A percentile compares a stretch with the other conserved stretches of the same genome.
phyloP scores from a whole-genome alignment of 1,140 invertebrate species.

The Scaptodrosophila lebanonensis region DNA sequence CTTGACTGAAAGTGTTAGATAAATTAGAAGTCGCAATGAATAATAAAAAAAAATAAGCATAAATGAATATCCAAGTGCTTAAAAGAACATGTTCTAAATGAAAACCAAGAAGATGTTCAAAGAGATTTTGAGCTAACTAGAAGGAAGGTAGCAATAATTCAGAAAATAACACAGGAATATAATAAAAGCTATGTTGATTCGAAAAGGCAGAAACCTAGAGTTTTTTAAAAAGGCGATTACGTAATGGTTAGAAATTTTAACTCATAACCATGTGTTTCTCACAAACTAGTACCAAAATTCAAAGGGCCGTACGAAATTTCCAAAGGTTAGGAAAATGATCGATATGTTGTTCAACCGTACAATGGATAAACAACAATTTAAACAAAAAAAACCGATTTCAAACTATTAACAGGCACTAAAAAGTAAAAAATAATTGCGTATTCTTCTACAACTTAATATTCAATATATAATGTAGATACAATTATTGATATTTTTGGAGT shows the following conservation, averaged over 20 bases:
- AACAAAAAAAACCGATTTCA: too few relatives aligned
- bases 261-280: too few relatives aligned
- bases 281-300: too few relatives aligned
- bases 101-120: not conserved
- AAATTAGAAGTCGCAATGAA: conserved; percentile 48
- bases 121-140: conserved; percentile 3
- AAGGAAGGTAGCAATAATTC: not conserved
- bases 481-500: too few relatives aligned
- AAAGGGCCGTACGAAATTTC: too few relatives aligned
- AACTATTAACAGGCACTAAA: too few relatives aligned
- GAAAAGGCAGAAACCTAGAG: not conserved
- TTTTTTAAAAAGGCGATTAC: conserved; percentile 31
- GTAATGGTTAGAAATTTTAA: too few relatives aligned
- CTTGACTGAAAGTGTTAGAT: conserved; percentile 30
- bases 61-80: conserved; percentile 21
- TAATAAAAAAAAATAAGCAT: conserved; percentile 39
- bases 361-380: too few relatives aligned
- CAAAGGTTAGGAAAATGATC: conserved; percentile 24
- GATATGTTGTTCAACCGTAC: too few relatives aligned
- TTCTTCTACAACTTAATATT: too few relatives aligned
- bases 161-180: conserved; percentile 7
- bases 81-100: conserved; percentile 1
- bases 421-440: too few relatives aligned
- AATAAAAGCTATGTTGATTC: conserved; percentile 26
- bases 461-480: too few relatives aligned